Conservation (phyloP, 2,797 vertebrate species). For the Silurus lanzhouensis region DNA sequence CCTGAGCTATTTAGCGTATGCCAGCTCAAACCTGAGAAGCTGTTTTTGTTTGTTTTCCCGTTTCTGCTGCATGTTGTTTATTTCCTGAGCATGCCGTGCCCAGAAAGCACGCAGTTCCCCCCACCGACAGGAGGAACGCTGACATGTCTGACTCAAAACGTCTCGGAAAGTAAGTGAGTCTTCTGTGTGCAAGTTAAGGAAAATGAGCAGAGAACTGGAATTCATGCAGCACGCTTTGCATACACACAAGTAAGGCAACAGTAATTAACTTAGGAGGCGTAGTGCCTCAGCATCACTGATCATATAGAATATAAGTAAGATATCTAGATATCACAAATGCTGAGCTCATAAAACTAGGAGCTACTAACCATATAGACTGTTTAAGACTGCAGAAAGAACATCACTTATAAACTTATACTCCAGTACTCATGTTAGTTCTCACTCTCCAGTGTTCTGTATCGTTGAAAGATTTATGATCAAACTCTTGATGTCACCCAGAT, state of each 20-base stretch:
- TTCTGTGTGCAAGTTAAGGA: neutral
- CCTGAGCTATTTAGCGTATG: neutral
- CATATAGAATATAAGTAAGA: neutral
- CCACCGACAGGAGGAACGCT: slow-evolving; percentile 5
- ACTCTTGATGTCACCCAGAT: too few species aligned
- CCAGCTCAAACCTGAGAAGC: neutral
- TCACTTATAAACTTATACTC: too few species aligned
- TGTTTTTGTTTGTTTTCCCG: slow-evolving; percentile 1
- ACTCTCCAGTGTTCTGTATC: too few species aligned
- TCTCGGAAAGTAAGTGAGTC: neutral
- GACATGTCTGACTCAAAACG: neutral
- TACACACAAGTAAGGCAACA: neutral
- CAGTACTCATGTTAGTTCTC: too few species aligned
- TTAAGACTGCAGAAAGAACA: too few species aligned
- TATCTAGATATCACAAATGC: too few species aligned
- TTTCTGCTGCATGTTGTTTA: neutral
- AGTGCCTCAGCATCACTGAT: neutral
- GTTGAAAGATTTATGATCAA: too few species aligned
- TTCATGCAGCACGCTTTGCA: neutral
- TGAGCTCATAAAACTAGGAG: too few species aligned
- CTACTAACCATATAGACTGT: too few species aligned
- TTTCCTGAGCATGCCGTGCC: neutral
- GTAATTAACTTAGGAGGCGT: neutral
- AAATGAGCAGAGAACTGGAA: neutral
- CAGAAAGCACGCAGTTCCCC: neutral